A percentile compares a stretch with the other conserved stretches of the same genome.
These are phyloP conservation scores for Graptemys geographica DNA, from an alignment of 2,797 vertebrate species.

Conservation along the genomic window DNA sequence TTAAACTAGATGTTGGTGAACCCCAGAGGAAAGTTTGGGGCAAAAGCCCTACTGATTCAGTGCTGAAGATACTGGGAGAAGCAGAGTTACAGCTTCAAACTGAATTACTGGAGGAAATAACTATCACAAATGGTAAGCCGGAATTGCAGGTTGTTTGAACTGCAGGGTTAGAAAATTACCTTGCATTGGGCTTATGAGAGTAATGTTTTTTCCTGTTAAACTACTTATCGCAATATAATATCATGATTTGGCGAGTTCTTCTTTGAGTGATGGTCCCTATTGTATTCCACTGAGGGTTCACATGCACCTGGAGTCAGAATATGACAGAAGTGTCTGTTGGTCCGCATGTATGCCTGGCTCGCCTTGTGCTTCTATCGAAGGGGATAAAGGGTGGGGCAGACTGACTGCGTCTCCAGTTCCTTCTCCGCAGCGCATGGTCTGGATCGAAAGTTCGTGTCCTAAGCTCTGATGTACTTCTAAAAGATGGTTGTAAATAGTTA, in stretches of 20 bases:
- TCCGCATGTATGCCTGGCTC: background rate
- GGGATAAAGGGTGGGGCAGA: background rate
- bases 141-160: background rate
- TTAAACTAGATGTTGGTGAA: slow-evolving; percentile 82
- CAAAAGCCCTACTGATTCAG: slow-evolving; percentile 85
- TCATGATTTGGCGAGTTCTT: background rate
- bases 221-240: background rate
- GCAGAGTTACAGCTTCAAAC: slow-evolving; percentile 91
- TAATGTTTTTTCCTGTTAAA: background rate
- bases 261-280: background rate
- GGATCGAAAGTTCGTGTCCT: background rate
- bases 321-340: background rate
- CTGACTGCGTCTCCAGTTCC: background rate
- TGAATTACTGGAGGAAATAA: slow-evolving; percentile 81
- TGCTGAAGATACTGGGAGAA: slow-evolving; percentile 89
- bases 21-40: slow-evolving; percentile 89
- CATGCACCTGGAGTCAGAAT: background rate
- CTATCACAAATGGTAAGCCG: slow-evolving; percentile 76
- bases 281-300: background rate
- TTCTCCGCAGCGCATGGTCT: background rate
- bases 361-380: background rate
- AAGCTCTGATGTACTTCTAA: background rate
- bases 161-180: background rate
- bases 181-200: background rate
- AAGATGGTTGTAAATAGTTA: background rate